These are phyloP conservation scores for Petrocephalus sullivani DNA, from an alignment of 2,797 vertebrate genomes.

Conservation along the genomic window DNA sequence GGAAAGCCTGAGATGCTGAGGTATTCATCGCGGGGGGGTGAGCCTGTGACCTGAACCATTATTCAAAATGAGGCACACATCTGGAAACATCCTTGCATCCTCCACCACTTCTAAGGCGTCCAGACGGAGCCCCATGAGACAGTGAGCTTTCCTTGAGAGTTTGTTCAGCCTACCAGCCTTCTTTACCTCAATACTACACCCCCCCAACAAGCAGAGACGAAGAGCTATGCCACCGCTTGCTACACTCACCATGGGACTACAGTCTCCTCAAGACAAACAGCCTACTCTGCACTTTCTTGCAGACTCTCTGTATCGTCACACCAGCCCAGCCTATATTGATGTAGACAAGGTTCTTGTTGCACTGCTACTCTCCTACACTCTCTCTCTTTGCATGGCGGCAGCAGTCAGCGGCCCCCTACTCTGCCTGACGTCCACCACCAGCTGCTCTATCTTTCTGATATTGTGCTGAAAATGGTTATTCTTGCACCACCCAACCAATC, in stretches of 20 bases:
- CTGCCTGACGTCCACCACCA: neutral
- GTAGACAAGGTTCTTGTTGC: neutral
- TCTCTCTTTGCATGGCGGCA: neutral
- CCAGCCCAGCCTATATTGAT: neutral
- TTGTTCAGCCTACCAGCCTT: neutral
- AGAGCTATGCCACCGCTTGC: neutral
- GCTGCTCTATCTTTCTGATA: neutral
- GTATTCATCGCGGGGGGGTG: neutral
- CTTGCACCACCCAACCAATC: neutral
- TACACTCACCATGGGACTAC: neutral
- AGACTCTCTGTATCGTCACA: neutral
- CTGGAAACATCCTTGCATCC: neutral
- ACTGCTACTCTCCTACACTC: neutral
- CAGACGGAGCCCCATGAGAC: neutral
- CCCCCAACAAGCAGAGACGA: neutral
- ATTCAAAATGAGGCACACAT: neutral
- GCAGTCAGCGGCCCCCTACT: neutral
- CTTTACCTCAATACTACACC: neutral
- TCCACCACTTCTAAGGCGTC: neutral
- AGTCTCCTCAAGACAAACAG: neutral
- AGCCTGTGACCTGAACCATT: neutral
- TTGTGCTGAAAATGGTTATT: neutral
- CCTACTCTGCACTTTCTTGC: neutral
- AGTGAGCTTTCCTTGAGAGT: neutral
- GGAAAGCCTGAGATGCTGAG: neutral